A percentile compares a stretch with the other conserved stretches of the same genome.
Conservation (phyloP, 2,113 vertebrate species). For the Oreochromis niloticus region DNA sequence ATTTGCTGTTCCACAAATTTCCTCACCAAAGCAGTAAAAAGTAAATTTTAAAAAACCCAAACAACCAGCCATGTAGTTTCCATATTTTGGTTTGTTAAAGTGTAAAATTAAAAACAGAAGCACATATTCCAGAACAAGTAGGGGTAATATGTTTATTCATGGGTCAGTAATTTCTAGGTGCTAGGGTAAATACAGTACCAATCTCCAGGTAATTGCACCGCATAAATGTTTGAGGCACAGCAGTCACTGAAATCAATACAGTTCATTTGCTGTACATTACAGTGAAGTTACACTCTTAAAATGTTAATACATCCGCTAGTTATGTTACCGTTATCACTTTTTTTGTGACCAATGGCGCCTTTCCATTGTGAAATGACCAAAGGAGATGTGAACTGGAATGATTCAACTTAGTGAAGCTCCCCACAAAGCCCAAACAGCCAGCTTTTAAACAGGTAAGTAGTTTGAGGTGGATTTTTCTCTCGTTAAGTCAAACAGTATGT, state of each 20-base stretch:
- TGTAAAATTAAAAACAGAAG: neutral
- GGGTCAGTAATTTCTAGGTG: slow-evolving; percentile 4
- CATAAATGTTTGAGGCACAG: neutral
- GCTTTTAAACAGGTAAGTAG: neutral
- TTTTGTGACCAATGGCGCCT: neutral
- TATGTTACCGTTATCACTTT: neutral
- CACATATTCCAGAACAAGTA: neutral
- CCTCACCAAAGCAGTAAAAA: neutral
- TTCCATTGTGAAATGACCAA: neutral
- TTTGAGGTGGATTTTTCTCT: neutral
- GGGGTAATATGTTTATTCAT: slow-evolving; percentile 21
- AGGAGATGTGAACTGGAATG: neutral
- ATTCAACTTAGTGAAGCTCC: fast-evolving
- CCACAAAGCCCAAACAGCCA: neutral
- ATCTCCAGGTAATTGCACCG: neutral
- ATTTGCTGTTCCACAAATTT: neutral
- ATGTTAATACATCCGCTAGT: neutral
- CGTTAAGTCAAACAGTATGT: neutral
- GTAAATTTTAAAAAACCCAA: neutral
- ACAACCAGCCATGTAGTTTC: fast-evolving
- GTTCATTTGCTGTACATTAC: neutral
- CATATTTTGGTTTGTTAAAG: neutral
- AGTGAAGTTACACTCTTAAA: neutral
- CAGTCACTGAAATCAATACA: neutral
- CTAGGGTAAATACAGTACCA: neutral